These are phyloP conservation scores for Mus spretus DNA, from an alignment of 2,797 vertebrate genomes.

Conservation along the genomic window DNA sequence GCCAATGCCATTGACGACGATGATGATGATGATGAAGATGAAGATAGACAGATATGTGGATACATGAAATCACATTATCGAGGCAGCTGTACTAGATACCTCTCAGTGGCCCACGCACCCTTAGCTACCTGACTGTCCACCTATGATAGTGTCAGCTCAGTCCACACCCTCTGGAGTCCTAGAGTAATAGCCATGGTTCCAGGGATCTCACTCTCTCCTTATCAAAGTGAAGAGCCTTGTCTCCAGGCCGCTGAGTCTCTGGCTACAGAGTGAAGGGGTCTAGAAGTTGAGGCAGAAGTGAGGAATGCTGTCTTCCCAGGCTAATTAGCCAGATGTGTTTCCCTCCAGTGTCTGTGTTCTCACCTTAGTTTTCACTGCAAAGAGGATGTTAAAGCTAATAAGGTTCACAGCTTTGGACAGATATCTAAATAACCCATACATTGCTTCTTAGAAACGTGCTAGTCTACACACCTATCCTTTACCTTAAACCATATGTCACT, in stretches of 20 bases:
- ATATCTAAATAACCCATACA: constrained; percentile 62
- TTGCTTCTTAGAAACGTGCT: constrained; percentile 66
- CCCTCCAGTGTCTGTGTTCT: constrained; percentile 22
- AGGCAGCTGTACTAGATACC: neutral
- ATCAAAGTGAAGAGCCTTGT: neutral
- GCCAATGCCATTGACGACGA: neutral
- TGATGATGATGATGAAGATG: neutral
- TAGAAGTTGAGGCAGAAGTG: neutral
- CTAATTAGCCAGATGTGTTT: constrained; percentile 58
- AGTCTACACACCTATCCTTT: neutral
- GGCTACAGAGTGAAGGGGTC: constrained; percentile 30
- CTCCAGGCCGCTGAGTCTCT: neutral
- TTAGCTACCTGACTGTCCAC: neutral
- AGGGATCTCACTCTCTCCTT: accelerated
- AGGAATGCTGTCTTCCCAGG: constrained; percentile 21
- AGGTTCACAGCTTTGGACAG: constrained; percentile 57
- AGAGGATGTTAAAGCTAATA: constrained; percentile 69
- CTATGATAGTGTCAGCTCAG: neutral
- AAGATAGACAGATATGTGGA: neutral
- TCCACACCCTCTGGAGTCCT: neutral
- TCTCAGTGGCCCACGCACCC: neutral
- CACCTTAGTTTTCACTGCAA: neutral
- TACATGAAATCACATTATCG: neutral
- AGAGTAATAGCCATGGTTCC: neutral
- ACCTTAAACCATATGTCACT: constrained; percentile 64